Conservation (phyloP, 2,888 invertebrate species). For the Drosophila borborema region DNA sequence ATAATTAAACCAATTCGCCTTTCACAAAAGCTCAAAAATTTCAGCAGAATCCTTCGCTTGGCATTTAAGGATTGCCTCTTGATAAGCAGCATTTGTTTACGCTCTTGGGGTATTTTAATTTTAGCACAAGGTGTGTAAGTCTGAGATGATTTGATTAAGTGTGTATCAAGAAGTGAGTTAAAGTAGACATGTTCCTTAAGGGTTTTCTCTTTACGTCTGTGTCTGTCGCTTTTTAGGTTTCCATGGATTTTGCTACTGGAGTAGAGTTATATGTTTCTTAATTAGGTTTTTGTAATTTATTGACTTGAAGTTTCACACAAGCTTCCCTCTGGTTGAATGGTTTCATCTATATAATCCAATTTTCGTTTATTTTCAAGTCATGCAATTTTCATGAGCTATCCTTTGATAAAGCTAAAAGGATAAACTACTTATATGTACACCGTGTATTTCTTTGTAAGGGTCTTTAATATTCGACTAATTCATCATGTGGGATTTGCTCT, state of each 20-base stretch:
- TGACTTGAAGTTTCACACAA: too few relatives aligned
- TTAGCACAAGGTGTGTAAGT: neutral
- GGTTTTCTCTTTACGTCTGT: neutral
- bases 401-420: too few relatives aligned
- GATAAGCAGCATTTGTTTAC: conserved; percentile 20
- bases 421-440: too few relatives aligned
- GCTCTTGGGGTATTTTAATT: neutral
- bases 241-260: too few relatives aligned
- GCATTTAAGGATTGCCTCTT: conserved; percentile 60
- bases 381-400: too few relatives aligned
- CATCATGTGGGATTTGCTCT: neutral
- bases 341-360: too few relatives aligned
- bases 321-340: too few relatives aligned
- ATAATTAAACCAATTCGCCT: conserved; percentile 12
- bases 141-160: neutral
- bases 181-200: neutral
- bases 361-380: too few relatives aligned
- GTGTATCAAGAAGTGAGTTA: neutral
- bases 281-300: too few relatives aligned
- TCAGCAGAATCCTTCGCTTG: conserved; percentile 20
- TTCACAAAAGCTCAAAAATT: conserved; percentile 36
- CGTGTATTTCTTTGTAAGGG: neutral
- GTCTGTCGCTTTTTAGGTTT: too few relatives aligned
- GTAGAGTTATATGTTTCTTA: too few relatives aligned
- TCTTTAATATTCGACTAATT: neutral